Base-by-base conservation (phyloP, 2,797 vertebrate species). In the Ctenopoma multispine region DNA sequence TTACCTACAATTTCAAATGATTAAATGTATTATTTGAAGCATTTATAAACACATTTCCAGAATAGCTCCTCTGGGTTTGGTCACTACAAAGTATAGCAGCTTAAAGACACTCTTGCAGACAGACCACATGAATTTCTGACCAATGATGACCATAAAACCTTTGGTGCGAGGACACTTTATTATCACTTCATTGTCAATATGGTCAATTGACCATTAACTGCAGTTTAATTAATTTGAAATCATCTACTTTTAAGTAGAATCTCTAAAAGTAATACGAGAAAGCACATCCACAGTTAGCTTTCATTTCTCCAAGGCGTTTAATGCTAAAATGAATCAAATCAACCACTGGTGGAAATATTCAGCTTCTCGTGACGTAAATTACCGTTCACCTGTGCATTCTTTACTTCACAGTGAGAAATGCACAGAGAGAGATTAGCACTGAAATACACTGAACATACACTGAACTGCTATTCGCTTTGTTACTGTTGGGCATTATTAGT, bases 301-400 rank as follows among this genome's bases (percentile, higher is more conserved):
- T 4, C 24, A 7, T 55, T 23, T 62, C 8, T 67, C 7, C 40
- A 3, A 40, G 18, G 31, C 13, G 21, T 9, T 50, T 11, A 8
- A 66, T 53, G 72, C 57, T 55, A n/a, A 61, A 70, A 74, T 47
- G 34, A 54, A 48, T 63, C 20, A 62, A 49, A 41, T 36, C 12
- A 60, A 60, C 12, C 7, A 49, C 20, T 36, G 49, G 5, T 48
- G 67, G 12, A 61, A 75, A 59, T 54, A 40, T 7, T 4, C 59
- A 38, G 58, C 38, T 66, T 72, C 55, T 63, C 12, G 13, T 24
- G 11, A 40, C 31, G 18, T 40, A 12, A 68, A 27, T 20, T 1
- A 59, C 51, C 54, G 43, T 38, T 63, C 21, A 58, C 41, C 27
- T 20, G 57, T 48, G 15, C 4, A 47, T 50, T 40, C 1, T 4